Evolutionary conservation across 2,888 invertebrate genomes (phyloP).

Genomic region (Celastrina argiolus): DNA sequence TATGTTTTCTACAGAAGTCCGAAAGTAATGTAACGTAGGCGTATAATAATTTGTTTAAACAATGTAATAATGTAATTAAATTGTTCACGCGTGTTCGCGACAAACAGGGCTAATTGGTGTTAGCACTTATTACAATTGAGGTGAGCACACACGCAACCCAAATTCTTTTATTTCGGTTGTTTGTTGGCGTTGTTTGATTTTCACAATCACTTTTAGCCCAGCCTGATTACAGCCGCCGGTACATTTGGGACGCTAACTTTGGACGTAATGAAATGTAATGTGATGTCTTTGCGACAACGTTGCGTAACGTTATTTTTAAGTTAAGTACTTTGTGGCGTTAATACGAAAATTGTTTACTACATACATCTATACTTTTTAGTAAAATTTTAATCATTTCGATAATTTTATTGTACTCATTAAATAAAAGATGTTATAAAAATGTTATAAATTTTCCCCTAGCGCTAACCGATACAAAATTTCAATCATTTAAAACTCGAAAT

Average conservation of each 20-base stretch:
- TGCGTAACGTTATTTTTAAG: not conserved
- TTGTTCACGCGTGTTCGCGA: conserved; percentile 39
- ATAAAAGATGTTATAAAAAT: no score
- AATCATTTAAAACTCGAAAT: no score
- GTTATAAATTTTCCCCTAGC: no score
- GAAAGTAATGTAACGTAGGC: not conserved
- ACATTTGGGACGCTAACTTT: conserved; percentile 5
- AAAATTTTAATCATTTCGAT: not conserved
- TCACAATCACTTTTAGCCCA: conserved; percentile 7
- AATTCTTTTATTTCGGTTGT: conserved; percentile 30
- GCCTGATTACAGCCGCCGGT: not conserved
- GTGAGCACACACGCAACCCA: conserved; percentile 36
- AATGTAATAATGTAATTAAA: conserved; percentile 14
- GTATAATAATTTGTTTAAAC: conserved; percentile 10
- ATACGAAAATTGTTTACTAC: not conserved
- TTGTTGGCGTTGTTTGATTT: conserved; percentile 17
- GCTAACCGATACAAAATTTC: no score
- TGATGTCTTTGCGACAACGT: not conserved
- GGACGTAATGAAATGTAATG: conserved; percentile 9
- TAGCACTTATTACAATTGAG: conserved; percentile 47
- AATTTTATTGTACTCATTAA: not conserved
- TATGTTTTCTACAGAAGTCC: not conserved
- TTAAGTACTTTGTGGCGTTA: not conserved
- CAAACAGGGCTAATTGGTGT: conserved; percentile 58
- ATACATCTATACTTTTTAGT: not conserved